These are phyloP conservation scores for Panurus biarmicus DNA, from an alignment of 2,113 vertebrate genomes.

Conservation along the genomic window DNA sequence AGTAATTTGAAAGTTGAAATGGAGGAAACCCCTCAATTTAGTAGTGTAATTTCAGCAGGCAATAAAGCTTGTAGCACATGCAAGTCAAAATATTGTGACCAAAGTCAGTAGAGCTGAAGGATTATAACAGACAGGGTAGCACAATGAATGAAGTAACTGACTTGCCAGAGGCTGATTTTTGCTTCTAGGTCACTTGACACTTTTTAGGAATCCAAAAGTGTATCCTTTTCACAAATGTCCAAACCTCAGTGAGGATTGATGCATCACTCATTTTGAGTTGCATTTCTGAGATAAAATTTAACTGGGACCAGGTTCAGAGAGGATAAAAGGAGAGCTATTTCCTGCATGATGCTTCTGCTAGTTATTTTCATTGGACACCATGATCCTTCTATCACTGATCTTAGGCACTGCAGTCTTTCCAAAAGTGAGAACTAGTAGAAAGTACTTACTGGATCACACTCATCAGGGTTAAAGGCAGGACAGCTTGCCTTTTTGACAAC, in stretches of 20 bases:
- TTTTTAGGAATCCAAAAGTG: neutral
- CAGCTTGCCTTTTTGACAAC: conserved; percentile 42
- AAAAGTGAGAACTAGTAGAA: neutral
- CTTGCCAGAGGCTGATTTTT: neutral
- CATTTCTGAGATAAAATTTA: neutral
- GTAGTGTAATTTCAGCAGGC: neutral
- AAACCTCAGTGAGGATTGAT: neutral
- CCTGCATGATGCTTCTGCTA: neutral
- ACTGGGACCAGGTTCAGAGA: neutral
- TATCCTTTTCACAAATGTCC: neutral
- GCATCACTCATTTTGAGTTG: neutral
- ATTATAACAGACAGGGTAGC: neutral
- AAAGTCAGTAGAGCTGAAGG: neutral
- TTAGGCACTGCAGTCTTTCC: neutral
- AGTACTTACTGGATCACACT: conserved; percentile 58
- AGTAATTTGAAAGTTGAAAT: neutral
- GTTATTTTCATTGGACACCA: neutral
- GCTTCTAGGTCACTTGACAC: neutral
- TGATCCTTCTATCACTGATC: neutral
- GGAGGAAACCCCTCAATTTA: neutral
- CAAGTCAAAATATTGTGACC: neutral
- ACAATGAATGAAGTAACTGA: neutral
- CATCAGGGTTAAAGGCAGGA: neutral
- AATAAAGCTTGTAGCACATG: neutral
- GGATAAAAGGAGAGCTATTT: neutral